Evolutionary conservation across 35 echinoderm and acorn worm species (phyloP), one percentile per base, ranked within the genome.

Genomic region (Patiria miniata): DNA sequence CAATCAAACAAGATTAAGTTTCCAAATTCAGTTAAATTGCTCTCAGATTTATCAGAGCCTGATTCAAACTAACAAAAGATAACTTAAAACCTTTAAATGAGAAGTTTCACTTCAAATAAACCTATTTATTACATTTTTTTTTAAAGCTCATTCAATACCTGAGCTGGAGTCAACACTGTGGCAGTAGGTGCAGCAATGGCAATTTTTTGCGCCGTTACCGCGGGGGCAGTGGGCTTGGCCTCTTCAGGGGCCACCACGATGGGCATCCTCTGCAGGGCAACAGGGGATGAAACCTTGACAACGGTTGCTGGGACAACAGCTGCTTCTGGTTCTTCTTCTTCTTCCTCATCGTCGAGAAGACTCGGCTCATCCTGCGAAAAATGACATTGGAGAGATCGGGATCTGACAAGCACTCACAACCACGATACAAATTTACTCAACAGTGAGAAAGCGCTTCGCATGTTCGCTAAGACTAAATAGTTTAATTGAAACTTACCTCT

Each of bases 331-430:
- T n/a, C n/a, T n/a, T n/a, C 0, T 9, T 73, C 65, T 34, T 73
- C 65, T 30, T 73, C 65, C 14, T 73, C 65, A 73, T 73, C 65
- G 29, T 73, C 65, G 1, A 73, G 65, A n/a, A 73, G 65, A 34
- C 29, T 34, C 0, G 65, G 65, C 65, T 73, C 65, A 36, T 73
- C 65, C 65, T 73, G 34, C 19, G 9, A 6, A 14, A 73, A 73
- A 23, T 12, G 42, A 47, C 12, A 47, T 47, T 47, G 42, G 42
- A 47, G 4, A 12, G 4, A 6, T 47, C 12, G 42, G 42, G n/a
- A n/a, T n/a, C n/a, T n/a, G n/a, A n/a, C n/a, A n/a, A n/a, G n/a
- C n/a, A n/a, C n/a, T n/a, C n/a, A n/a, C n/a, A n/a, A n/a, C n/a
- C n/a, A n/a, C n/a, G n/a, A n/a, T n/a, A n/a, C n/a, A n/a, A n/a